Evolutionary conservation across 2,888 invertebrate species (phyloP).

Genomic region (Athalia cordata): DNA sequence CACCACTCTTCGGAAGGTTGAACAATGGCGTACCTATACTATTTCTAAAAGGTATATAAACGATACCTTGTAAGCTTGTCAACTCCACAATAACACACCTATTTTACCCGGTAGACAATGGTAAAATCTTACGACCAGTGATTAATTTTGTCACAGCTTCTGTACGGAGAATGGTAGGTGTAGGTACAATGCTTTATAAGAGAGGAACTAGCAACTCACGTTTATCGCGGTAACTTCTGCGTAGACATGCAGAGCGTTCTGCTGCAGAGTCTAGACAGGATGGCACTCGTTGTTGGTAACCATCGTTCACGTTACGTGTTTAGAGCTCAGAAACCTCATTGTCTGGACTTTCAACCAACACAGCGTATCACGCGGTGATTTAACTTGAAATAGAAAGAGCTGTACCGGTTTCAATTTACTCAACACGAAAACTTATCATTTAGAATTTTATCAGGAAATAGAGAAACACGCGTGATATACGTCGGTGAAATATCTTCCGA

Average conservation of each 20-base stretch:
- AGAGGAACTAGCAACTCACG: not conserved
- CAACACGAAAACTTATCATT: too few species aligned
- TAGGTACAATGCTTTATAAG: not conserved
- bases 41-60: slow-evolving; percentile 9
- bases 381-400: not conserved
- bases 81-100: not conserved
- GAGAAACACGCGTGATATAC: too few species aligned
- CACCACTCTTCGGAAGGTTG: not conserved
- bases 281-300: not conserved
- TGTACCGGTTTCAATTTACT: too few species aligned
- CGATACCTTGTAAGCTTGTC: slow-evolving; percentile 14
- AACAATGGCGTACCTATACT: not conserved
- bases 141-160: slow-evolving; percentile 29
- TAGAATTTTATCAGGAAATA: too few species aligned
- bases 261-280: slow-evolving; percentile 27
- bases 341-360: not conserved
- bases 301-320: slow-evolving; percentile 16
- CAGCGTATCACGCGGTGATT: not conserved
- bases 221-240: slow-evolving; percentile 26
- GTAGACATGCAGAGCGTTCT: too few species aligned
- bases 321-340: not conserved
- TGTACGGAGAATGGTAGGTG: slow-evolving; percentile 6
- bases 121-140: slow-evolving; percentile 12
- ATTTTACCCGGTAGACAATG: not conserved
- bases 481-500: too few species aligned